These are phyloP conservation scores for Andricus curvator DNA, from an alignment of 2,888 invertebrate genomes.

Conservation along the genomic window DNA sequence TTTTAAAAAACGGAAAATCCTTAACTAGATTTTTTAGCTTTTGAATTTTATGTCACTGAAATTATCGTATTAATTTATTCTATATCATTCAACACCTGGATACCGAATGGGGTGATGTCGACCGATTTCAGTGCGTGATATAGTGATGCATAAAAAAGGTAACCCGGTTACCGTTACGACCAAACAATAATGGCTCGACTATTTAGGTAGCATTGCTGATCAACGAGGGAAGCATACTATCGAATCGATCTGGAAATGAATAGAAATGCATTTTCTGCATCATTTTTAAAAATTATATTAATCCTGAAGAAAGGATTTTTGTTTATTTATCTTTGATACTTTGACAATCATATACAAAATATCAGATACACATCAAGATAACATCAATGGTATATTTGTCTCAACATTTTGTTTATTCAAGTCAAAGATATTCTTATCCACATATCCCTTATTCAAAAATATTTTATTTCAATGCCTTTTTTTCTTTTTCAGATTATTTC, in stretches of 20 bases:
- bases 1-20: not conserved
- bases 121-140: not conserved
- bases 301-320: not conserved
- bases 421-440: not conserved
- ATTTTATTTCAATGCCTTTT: not conserved
- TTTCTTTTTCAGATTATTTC: conserved; percentile 47
- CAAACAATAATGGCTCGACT: conserved; percentile 55
- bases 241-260: conserved; percentile 46
- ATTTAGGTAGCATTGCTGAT: conserved; percentile 47
- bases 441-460: not conserved
- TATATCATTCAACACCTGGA: not conserved
- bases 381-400: not conserved
- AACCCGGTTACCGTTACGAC: conserved; percentile 56
- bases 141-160: conserved; percentile 42
- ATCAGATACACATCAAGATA: not conserved
- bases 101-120: not conserved
- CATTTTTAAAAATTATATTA: not conserved
- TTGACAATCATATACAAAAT: not conserved
- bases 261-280: conserved; percentile 24
- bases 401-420: too few relatives aligned
- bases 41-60: not conserved
- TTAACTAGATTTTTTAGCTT: not conserved
- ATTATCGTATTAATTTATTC: not conserved
- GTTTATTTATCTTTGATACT: not conserved
- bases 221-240: conserved; percentile 46